Percentiles rank a stretch among this genome's conserved stretches.
Conservation (phyloP, 1,140 invertebrate species). For the Brachionus asplanchnoidis region DNA sequence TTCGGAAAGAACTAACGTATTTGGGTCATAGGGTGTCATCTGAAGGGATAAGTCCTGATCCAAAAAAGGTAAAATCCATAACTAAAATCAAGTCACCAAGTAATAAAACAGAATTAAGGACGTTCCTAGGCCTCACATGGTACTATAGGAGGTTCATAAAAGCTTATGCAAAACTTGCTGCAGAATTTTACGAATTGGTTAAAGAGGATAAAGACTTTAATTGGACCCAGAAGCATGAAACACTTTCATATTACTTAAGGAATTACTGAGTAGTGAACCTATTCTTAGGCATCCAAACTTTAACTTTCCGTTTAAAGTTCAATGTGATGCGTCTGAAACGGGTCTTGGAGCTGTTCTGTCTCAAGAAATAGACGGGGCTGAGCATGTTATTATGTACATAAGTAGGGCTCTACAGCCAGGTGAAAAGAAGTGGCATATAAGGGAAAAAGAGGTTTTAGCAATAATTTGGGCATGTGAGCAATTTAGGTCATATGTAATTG, state of each 20-base stretch:
- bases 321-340: too few relatives aligned
- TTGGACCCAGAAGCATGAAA: background rate
- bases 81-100: background rate
- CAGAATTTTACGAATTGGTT: slow-evolving; percentile 51
- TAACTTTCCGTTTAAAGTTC: too few relatives aligned
- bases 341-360: too few relatives aligned
- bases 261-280: background rate
- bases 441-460: too few relatives aligned
- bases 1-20: background rate
- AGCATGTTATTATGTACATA: too few relatives aligned
- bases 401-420: too few relatives aligned
- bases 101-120: background rate
- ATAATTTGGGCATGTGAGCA: too few relatives aligned
- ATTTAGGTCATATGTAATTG: background rate
- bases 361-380: too few relatives aligned
- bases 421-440: too few relatives aligned
- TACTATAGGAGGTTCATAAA: slow-evolving; percentile 55
- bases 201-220: slow-evolving; percentile 47
- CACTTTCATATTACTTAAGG: background rate
- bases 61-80: slow-evolving; percentile 45
- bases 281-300: too few relatives aligned
- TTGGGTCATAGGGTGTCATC: slow-evolving; percentile 44
- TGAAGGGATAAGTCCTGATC: slow-evolving; percentile 48
- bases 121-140: slow-evolving; percentile 57
- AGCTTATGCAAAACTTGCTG: slow-evolving; percentile 48